Evolutionary conservation across 2,797 vertebrate genomes (phyloP), one percentile per base, ranked within the genome.

Genomic region (Australoheros facetus): DNA sequence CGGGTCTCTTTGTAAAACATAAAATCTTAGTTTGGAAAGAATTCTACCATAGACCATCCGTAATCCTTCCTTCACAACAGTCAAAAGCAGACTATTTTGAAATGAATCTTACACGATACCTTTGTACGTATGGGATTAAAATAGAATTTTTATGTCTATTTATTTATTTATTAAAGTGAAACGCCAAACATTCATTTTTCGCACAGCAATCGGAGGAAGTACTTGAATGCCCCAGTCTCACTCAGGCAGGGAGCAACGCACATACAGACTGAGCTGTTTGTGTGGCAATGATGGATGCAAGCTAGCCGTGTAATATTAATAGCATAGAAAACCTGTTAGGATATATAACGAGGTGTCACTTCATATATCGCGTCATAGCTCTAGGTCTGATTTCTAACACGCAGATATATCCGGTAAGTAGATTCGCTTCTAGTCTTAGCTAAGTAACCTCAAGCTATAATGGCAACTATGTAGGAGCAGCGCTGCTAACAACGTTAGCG

Each of bases 361-460:
- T 1, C 2, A 4, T 26, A 13, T 1, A 28, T n/a, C 8, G 14
- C 16, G 16, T 3, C n/a, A 10, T 1, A 54, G 23, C 19, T n/a
- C 69, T 11, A 10, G 12, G 19, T 56, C 34, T 30, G 58, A 10
- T 57, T 56, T 59, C 3, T 30, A 5, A 48, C 55, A 73, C 21
- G 23, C 13, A 34, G 8, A 23, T n/a, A 56, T 14, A 7, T 34
- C 26, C 2, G 84, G 87, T 90, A 57, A 85, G 88, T 84, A 13
- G 3, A 14, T 53, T 7, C 21, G 13, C 23, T 74, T 30, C 23
- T 66, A 55, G n/a, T 30, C 5, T 71, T 39, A 17, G 73, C 48
- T 42, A 23, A 48, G 62, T 8, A 42, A 23, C 23, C 17, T 17
- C 8, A 55, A 55, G 81, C 56, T 64, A 8, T 6, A 80, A 73